phyloP scores from a whole-genome alignment of 2,888 invertebrate genomes.

The Megaustenia siamemsis region DNA sequence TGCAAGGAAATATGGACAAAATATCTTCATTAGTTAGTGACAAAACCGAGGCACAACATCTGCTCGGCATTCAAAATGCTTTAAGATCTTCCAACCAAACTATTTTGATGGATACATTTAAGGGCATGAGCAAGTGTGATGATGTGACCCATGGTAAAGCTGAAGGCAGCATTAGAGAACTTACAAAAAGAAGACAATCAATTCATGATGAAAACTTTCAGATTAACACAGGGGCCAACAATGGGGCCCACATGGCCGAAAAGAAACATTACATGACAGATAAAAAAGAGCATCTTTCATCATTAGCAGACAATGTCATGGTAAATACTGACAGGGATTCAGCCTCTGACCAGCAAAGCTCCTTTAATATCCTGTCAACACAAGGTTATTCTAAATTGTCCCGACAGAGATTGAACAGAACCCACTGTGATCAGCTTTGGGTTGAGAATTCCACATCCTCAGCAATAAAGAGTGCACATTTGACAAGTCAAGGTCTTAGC shows the following conservation, averaged over 20 bases:
- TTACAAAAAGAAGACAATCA: not conserved
- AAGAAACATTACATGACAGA: slow-evolving; percentile 16
- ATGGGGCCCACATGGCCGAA: not conserved
- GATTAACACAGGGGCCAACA: not conserved
- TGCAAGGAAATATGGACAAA: not conserved
- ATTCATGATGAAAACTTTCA: not conserved
- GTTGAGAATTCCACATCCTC: not conserved
- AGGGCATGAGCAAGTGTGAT: not conserved
- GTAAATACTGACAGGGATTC: not conserved
- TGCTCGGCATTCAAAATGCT: not conserved
- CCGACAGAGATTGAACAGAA: slow-evolving; percentile 17
- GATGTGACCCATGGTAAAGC: not conserved
- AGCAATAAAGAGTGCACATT: not conserved
- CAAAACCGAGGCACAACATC: not conserved
- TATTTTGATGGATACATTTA: not conserved
- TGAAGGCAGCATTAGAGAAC: not conserved
- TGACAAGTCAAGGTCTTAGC: not conserved
- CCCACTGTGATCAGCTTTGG: not conserved
- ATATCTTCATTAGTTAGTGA: not conserved
- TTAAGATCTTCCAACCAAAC: not conserved
- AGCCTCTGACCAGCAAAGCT: slow-evolving; percentile 15
- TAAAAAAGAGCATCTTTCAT: not conserved
- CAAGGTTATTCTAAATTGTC: slow-evolving; percentile 43
- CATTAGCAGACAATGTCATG: not conserved
- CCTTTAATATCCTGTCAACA: slow-evolving; percentile 46